Percentiles rank a stretch among this genome's conserved stretches.
Evolutionary conservation across 2,888 invertebrate genomes (phyloP).

Genomic region (Tetragonula carbonaria): DNA sequence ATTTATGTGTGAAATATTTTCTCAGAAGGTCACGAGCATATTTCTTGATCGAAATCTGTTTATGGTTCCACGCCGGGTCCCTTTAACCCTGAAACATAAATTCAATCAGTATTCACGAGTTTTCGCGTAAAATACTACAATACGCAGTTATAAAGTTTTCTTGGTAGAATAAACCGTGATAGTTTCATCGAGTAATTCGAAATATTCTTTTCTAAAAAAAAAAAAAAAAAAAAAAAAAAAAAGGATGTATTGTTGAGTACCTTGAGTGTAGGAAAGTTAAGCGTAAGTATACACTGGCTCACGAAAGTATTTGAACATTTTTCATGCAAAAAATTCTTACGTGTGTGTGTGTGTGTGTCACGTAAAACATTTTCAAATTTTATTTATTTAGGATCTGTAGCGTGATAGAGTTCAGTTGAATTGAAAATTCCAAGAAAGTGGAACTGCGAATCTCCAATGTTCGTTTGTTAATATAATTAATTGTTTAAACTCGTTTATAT

Average conservation of each 20-base stretch:
- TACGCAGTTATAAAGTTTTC: too few relatives aligned
- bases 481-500: too few relatives aligned
- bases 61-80: background rate
- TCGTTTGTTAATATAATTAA: too few relatives aligned
- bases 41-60: slow-evolving; percentile 6
- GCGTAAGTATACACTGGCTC: background rate
- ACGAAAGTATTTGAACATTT: background rate
- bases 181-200: background rate
- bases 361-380: too few relatives aligned
- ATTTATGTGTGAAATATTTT: background rate
- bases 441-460: too few relatives aligned
- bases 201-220: background rate
- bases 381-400: too few relatives aligned
- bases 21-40: background rate
- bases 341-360: background rate
- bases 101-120: background rate
- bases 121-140: too few relatives aligned
- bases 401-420: too few relatives aligned
- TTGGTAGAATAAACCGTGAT: background rate
- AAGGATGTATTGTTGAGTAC: background rate
- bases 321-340: background rate
- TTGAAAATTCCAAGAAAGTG: too few relatives aligned
- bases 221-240: too few relatives aligned
- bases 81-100: slow-evolving; percentile 32
- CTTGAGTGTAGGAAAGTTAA: background rate